Conservation (phyloP, 2,113 vertebrate species). For the Aptenodytes patagonicus region DNA sequence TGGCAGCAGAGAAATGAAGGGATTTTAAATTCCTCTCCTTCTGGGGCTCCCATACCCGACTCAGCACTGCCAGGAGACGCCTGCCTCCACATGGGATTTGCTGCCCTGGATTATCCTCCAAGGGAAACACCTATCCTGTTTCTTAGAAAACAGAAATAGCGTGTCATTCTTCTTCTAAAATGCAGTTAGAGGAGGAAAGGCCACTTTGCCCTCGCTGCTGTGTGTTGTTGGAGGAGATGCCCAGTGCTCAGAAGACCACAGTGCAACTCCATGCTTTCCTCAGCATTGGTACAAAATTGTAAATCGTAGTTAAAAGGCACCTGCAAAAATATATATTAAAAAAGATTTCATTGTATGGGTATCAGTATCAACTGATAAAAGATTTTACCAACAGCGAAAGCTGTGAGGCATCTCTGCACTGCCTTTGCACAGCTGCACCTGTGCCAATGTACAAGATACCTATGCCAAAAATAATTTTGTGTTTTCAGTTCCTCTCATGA, state of each 20-base stretch:
- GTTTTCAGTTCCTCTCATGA: background rate
- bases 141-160: background rate
- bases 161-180: background rate
- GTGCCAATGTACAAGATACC: background rate
- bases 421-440: background rate
- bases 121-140: background rate
- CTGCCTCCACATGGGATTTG: background rate
- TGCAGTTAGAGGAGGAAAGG: background rate
- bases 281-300: background rate
- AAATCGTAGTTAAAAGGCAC: background rate
- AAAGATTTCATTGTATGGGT: background rate
- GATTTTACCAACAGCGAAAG: background rate
- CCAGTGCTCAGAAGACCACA: background rate
- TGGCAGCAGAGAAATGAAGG: background rate
- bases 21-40: background rate
- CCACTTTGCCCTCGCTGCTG: background rate
- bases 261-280: background rate
- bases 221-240: background rate
- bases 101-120: background rate
- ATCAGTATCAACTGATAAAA: background rate
- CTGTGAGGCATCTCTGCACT: background rate
- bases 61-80: background rate
- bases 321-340: background rate
- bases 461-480: background rate
- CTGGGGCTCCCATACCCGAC: background rate